These are phyloP conservation scores for Plagiodera versicolora DNA, from an alignment of 2,888 invertebrate species.

Conservation along the genomic window DNA sequence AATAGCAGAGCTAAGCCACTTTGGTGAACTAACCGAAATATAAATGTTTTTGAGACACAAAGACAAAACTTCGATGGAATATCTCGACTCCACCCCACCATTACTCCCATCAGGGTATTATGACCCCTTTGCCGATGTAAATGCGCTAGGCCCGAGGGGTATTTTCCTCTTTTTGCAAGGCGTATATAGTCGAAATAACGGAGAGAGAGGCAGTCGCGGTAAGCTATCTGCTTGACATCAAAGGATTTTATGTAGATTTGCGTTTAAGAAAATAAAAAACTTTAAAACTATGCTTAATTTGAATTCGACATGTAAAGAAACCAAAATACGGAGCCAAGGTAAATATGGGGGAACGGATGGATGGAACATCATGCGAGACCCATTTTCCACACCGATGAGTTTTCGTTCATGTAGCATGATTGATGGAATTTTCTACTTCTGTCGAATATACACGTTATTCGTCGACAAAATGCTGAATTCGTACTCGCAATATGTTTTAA, in stretches of 20 bases:
- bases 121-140: constrained; percentile 53
- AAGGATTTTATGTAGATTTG: constrained; percentile 55
- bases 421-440: constrained; percentile 13
- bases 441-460: too few species aligned
- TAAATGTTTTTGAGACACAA: constrained; percentile 55
- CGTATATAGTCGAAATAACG: constrained; percentile 40
- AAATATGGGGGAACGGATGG: constrained; percentile 30
- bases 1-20: constrained; percentile 34
- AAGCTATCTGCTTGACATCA: constrained; percentile 53
- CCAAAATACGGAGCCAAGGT: constrained; percentile 41
- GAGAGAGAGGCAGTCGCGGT: constrained; percentile 42
- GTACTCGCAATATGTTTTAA: too few species aligned
- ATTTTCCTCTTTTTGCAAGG: constrained; percentile 40
- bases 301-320: constrained; percentile 50
- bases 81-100: constrained; percentile 49
- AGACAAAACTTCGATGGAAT: constrained; percentile 54
- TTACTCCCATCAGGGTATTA: constrained; percentile 15
- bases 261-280: constrained; percentile 55
- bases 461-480: too few species aligned
- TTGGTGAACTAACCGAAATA: constrained; percentile 43
- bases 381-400: constrained; percentile 21
- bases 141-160: constrained; percentile 50
- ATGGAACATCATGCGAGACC: constrained; percentile 16
- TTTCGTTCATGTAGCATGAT: constrained; percentile 21
- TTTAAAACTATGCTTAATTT: constrained; percentile 53